phyloP scores from a whole-genome alignment of 2,888 invertebrate species.

The Chromoteleia sp. region DNA sequence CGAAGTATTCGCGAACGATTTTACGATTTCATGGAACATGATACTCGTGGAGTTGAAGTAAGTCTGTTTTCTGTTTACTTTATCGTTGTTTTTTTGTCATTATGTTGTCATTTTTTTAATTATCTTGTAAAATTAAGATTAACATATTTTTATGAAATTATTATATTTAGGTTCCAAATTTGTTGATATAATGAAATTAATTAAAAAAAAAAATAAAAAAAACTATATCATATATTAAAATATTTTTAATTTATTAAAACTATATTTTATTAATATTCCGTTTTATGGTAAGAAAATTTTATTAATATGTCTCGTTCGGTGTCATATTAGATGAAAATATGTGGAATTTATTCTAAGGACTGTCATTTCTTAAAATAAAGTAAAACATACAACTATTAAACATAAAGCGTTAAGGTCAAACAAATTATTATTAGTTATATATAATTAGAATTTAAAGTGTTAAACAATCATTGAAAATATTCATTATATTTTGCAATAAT shows the following conservation, averaged over 20 bases:
- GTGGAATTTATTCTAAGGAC: background rate
- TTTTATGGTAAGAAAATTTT: background rate
- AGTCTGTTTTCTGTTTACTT: slow-evolving; percentile 30
- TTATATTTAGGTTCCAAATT: no score
- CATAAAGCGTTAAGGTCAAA: background rate
- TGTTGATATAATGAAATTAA: no score
- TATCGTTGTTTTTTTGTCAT: background rate
- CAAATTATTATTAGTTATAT: slow-evolving; percentile 1
- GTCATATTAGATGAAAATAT: background rate
- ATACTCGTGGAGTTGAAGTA: slow-evolving; percentile 75
- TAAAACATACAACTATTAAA: background rate
- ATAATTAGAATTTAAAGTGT: background rate
- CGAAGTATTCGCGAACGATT: slow-evolving; percentile 73
- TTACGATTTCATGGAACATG: slow-evolving; percentile 75
- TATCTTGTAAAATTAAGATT: no score
- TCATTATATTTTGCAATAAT: no score
- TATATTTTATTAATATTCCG: background rate
- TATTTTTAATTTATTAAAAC: no score
- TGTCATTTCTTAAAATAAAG: slow-evolving; percentile 31
- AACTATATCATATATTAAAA: no score
- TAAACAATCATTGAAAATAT: no score
- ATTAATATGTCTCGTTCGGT: no score
- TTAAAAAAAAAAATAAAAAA: no score
- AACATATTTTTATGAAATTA: no score
- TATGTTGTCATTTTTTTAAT: background rate